Conservation (phyloP, 1,140 invertebrate species). For the Octopus sinensis region DNA sequence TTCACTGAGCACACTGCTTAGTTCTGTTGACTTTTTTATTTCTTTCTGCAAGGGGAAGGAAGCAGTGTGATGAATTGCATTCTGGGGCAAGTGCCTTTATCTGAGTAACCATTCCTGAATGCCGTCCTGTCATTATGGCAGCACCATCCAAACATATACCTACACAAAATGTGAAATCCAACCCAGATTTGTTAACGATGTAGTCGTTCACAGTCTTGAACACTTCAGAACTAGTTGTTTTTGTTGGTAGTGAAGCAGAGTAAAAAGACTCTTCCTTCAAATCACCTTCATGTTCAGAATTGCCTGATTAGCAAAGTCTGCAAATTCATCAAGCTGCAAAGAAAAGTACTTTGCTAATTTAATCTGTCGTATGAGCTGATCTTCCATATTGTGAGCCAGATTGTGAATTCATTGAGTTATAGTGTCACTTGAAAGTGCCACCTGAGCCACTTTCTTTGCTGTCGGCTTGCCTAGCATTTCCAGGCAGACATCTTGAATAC, state of each 20-base stretch:
- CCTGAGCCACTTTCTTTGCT: conserved; percentile 8
- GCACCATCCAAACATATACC: conserved; percentile 10
- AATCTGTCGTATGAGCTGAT: conserved; percentile 15
- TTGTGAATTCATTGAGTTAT: not conserved
- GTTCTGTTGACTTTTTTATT: conserved; percentile 20
- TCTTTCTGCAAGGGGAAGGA: conserved; percentile 18
- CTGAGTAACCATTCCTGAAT: conserved; percentile 16
- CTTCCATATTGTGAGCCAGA: conserved; percentile 14
- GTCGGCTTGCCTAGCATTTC: not conserved
- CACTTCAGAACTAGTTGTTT: conserved; percentile 19
- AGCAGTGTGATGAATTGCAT: conserved; percentile 16
- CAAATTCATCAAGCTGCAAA: conserved; percentile 15
- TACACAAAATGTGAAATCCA: conserved; percentile 5
- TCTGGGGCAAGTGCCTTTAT: conserved; percentile 17
- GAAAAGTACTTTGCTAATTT: conserved; percentile 12
- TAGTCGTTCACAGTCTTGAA: conserved; percentile 13
- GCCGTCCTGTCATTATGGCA: conserved; percentile 12
- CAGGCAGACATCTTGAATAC: conserved; percentile 10
- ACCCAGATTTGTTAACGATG: conserved; percentile 15
- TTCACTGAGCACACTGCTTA: conserved; percentile 19
- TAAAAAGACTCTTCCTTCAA: conserved; percentile 13
- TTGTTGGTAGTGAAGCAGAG: conserved; percentile 12
- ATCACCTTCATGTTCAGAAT: conserved; percentile 18
- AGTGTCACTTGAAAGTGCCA: conserved; percentile 16
- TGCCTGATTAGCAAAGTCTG: conserved; percentile 12